Evolutionary conservation across 2,113 vertebrate species (phyloP), one percentile per base, ranked within the genome.

Genomic region (Petrocephalus zakoni): DNA sequence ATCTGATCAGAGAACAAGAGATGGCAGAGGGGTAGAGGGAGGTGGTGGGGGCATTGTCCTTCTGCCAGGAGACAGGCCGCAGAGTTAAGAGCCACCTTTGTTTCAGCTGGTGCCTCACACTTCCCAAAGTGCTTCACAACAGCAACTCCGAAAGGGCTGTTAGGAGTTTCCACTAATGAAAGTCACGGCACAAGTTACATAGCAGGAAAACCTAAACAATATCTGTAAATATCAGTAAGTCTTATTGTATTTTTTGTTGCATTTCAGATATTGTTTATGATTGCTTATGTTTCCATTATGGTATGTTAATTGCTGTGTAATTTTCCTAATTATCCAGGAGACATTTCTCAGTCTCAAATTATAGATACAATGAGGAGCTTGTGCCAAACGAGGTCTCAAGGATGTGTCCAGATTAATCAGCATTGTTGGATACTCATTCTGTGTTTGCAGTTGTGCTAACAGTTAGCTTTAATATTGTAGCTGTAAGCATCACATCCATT

Each of bases 11-110:
- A 58, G 72, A 52, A 68, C 52, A 19, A 86, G 55, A 89, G 84
- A 53, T 55, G 34, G 25, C 86, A 68, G 53, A 47, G 68, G 52
- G 52, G 25, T 34, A 34, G 64, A 29, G 52, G 68, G 85, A 22
- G 85, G 53, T 5, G 68, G 21, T 1, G 0, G 83, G 2, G 49
- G 56, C 58, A 68, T 75, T 72, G 53, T 72, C 46, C 47, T 61
- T 68, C 8, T 34, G 55, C 22, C 49, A 42, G 29, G 51, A 19
- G n/a, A 42, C 52, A 58, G 81, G 88, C n/a, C 68, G 29, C 58
- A 15, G 21, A 86, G 15, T 86, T 86, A 75, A 86, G 53, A 51
- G 51, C 78, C 51, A 75, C 83, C 61, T 75, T 86, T 89, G 61
- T 89, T 85, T 34, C 61, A 11, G 58, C 56, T 46, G 56, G 9